phyloP scores from a whole-genome alignment of 1,140 invertebrate species.

The Wasmannia auropunctata region DNA sequence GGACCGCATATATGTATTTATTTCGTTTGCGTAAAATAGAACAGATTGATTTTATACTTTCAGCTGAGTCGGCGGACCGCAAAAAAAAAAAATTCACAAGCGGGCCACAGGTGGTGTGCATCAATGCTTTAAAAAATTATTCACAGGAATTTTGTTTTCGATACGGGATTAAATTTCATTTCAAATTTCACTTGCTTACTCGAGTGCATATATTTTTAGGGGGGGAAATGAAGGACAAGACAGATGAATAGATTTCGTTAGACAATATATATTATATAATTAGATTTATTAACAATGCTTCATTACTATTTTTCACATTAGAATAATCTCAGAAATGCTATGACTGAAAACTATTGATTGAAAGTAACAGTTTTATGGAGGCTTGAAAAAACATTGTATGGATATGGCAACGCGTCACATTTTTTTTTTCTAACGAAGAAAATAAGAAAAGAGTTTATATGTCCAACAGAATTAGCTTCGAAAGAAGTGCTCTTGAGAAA shows the following conservation, averaged over 20 bases:
- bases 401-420: constrained; percentile 48
- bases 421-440: constrained; percentile 3
- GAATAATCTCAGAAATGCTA: constrained; percentile 77
- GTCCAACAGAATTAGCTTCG: not conserved
- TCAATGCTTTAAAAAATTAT: no score
- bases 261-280: not conserved
- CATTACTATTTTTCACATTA: constrained; percentile 71
- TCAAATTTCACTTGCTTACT: not conserved
- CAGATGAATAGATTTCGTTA: not conserved
- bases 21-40: no score
- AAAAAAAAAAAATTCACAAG: no score
- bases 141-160: not conserved
- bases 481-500: not conserved
- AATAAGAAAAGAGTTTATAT: not conserved
- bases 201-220: not conserved
- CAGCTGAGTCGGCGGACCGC: no score
- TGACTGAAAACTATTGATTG: no score
- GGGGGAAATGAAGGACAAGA: not conserved
- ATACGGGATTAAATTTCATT: not conserved
- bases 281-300: constrained; percentile 54
- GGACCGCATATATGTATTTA: no score
- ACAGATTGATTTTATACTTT: no score
- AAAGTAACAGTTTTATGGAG: constrained; percentile 73
- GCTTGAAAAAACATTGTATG: constrained; percentile 59
- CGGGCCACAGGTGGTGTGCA: no score